Conservation (phyloP, 2,797 vertebrate species). For the Hemibagrus guttatus region DNA sequence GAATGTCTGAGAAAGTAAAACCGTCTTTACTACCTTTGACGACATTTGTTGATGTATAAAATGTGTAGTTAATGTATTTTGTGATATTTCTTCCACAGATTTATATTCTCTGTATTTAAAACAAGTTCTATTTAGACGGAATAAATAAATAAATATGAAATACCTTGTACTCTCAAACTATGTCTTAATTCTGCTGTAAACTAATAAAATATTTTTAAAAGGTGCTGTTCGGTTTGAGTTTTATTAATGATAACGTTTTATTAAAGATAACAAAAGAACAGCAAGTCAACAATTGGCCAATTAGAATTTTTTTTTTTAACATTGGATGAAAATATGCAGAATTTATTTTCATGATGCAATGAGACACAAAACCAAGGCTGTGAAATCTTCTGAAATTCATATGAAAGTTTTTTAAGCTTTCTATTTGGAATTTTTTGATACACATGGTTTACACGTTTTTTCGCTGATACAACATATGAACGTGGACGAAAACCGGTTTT, state of each 20-base stretch:
- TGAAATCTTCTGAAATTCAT: not conserved
- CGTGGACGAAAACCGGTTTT: not conserved
- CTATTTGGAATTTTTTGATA: not conserved
- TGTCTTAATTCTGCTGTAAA: conserved; percentile 26
- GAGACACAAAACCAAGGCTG: not conserved
- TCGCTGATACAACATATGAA: not conserved
- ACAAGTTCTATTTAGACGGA: not conserved
- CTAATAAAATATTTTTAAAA: conserved; percentile 47
- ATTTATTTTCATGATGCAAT: not conserved
- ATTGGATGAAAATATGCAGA: not conserved
- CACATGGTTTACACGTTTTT: not conserved
- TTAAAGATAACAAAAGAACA: not conserved
- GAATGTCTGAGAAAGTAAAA: conserved; percentile 33
- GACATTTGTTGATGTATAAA: conserved; percentile 9
- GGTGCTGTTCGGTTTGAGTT: not conserved
- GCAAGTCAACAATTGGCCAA: not conserved
- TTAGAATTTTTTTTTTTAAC: not conserved
- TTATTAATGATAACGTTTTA: not conserved
- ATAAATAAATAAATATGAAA: not conserved
- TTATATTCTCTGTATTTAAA: conserved; percentile 26
- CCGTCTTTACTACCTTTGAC: conserved; percentile 1
- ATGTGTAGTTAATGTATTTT: conserved; percentile 15
- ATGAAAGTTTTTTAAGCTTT: not conserved
- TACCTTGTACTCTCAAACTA: not conserved
- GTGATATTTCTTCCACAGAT: not conserved